Evolutionary conservation across 1,140 invertebrate genomes (phyloP).

Genomic region (Aphaenogaster ashmeadi): DNA sequence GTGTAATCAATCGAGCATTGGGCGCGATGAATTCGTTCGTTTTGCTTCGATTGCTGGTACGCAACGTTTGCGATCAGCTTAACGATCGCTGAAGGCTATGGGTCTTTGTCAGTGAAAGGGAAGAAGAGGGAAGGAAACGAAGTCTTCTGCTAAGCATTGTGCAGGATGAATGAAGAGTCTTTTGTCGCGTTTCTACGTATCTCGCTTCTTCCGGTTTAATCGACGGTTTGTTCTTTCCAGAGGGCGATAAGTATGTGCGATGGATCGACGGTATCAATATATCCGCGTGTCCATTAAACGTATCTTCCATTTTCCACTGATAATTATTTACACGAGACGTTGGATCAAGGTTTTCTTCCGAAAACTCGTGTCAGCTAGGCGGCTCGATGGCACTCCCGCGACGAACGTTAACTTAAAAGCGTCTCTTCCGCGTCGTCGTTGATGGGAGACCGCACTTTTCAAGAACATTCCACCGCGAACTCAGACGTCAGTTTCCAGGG

Average conservation of each 20-base stretch:
- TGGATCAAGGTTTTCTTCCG: not conserved
- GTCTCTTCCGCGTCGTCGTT: slow-evolving; percentile 3
- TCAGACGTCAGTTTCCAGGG: slow-evolving; percentile 10
- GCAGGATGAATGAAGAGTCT: not conserved
- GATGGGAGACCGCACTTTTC: not conserved
- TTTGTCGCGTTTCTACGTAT: not conserved
- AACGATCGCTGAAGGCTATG: not conserved
- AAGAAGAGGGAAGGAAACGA: not conserved
- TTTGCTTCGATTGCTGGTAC: not conserved
- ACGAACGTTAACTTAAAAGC: not conserved
- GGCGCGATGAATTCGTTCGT: slow-evolving; percentile 10
- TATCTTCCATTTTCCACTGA: slow-evolving; percentile 26
- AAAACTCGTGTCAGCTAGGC: not conserved
- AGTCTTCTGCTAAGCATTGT: not conserved
- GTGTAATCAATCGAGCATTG: not conserved
- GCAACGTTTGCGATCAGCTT: not conserved
- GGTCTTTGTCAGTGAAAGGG: not conserved
- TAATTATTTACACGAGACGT: slow-evolving; percentile 15
- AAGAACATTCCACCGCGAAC: slow-evolving; percentile 41
- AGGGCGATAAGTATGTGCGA: slow-evolving; percentile 44
- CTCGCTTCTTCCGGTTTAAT: slow-evolving; percentile 35
- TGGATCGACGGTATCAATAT: not conserved
- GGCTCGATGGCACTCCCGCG: not conserved
- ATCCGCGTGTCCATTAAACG: slow-evolving; percentile 1
- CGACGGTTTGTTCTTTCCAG: slow-evolving; percentile 28